Evolutionary conservation across 1,140 invertebrate species (phyloP).

Genomic region (Elymnias hypermnestra): DNA sequence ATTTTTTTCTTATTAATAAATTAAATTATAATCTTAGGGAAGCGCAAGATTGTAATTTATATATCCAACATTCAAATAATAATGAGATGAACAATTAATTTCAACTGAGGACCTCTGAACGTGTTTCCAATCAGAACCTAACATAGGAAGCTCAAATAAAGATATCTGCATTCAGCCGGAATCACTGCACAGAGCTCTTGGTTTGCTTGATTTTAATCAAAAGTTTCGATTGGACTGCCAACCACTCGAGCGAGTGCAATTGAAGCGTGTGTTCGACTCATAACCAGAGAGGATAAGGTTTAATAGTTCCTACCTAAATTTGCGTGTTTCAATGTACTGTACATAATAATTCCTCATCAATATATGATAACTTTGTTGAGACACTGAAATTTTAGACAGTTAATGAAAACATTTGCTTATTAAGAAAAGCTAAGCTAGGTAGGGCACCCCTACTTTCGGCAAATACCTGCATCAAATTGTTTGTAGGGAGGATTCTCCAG

Average conservation of each 20-base stretch:
- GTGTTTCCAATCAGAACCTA: constrained; percentile 48
- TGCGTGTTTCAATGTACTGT: constrained; percentile 58
- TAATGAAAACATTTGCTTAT: too few species aligned
- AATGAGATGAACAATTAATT: background rate
- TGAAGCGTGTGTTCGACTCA: constrained; percentile 39
- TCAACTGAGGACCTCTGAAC: background rate
- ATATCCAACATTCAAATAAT: background rate
- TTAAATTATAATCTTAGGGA: too few species aligned
- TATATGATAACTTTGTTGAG: too few species aligned
- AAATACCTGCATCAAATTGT: too few species aligned
- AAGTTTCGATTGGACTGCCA: constrained; percentile 69
- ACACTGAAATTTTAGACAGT: too few species aligned
- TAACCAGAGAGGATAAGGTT: constrained; percentile 36
- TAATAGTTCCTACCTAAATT: constrained; percentile 48
- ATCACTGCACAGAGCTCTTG: constrained; percentile 44
- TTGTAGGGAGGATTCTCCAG: too few species aligned
- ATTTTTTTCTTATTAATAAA: too few species aligned
- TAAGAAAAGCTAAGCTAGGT: too few species aligned
- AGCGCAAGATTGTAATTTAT: too few species aligned
- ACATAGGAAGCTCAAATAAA: constrained; percentile 63
- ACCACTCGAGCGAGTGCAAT: constrained; percentile 52
- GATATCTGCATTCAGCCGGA: constrained; percentile 55
- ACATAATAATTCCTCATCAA: constrained; percentile 55
- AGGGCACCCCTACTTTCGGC: too few species aligned
- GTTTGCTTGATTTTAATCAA: constrained; percentile 75